These are phyloP conservation scores for Entomobrya multifasciata DNA, from an alignment of 2,888 invertebrate species.

Conservation along the genomic window DNA sequence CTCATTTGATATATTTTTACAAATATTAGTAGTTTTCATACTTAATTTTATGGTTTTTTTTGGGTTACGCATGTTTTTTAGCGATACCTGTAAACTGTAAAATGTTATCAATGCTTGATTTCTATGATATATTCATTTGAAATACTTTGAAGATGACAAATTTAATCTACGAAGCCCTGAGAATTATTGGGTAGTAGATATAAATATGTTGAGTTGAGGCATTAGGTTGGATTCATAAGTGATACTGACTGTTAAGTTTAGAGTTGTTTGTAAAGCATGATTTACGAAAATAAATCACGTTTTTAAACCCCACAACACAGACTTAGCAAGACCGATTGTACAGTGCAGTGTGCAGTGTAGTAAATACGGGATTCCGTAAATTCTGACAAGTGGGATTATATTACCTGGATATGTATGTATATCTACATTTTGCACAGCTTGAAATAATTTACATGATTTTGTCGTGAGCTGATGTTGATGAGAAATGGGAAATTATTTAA, in stretches of 20 bases:
- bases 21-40: slow-evolving; percentile 10
- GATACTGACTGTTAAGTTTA: too few relatives aligned
- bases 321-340: not conserved
- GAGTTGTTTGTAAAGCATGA: too few relatives aligned
- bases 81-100: not conserved
- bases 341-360: not conserved
- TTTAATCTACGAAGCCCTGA: not conserved
- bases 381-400: not conserved
- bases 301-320: not conserved
- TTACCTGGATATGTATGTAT: not conserved
- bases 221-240: too few relatives aligned
- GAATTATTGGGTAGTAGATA: too few relatives aligned
- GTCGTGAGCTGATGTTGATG: slow-evolving; percentile 1
- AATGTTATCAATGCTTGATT: not conserved
- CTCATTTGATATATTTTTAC: slow-evolving; percentile 8
- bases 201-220: too few relatives aligned
- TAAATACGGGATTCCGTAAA: not conserved
- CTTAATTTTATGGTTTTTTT: slow-evolving; percentile 7
- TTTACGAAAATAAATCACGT: not conserved
- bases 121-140: not conserved
- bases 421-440: too few relatives aligned
- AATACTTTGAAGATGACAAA: not conserved
- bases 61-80: not conserved
- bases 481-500: not conserved
- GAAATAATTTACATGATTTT: too few relatives aligned